Base-by-base conservation (phyloP, 2,113 vertebrate species). In the Prionailurus viverrinus region DNA sequence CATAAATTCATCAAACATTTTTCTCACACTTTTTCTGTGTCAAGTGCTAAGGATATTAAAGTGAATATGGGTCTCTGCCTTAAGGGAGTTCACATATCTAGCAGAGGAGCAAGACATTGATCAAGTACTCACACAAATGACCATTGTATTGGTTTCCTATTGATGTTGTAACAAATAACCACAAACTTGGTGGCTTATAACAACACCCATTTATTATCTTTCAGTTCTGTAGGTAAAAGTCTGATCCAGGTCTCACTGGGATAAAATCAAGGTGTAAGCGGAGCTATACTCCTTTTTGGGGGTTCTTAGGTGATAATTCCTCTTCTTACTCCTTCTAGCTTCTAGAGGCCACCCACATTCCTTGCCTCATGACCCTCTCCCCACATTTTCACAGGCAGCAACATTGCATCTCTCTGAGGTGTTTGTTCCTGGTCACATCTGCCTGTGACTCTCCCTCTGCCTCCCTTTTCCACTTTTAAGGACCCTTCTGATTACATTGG, bases 61-160 rank as follows among this genome's bases (percentile, higher is more conserved):
- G 48, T 63, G 48, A 90, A 89, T 8, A 89, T n/a, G 36, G 33
- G n/a, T 69, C 31, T 12, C 63, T 92, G 80, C 58, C 39, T 58
- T 85, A 53, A 73, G 89, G 33, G 25, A 71, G 51, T 36, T 83
- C 66, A 74, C 33, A 31, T 68, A 55, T 69, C 27, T 86, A 82
- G 4, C 5, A 81, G 27, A 39, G 71, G 33, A 82, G 27, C 36
- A 90, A 76, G 48, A 76, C 74, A 69, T n/a, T 76, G 58, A 90
- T 95, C 18, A 91, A 80, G 73, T 65, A 85, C 65, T 69, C 91
- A 87, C 41, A 90, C 23, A 74, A 94, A 87, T 82, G 91, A 83
- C 39, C 33, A 69, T 71, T 81, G 55, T 73, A 53, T 95, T 81
- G 76, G n/a, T 96, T 87, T 96, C 65, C 80, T 82, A 31, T 76